Percentiles rank a stretch among this genome's conserved stretches.
phyloP scores from a whole-genome alignment of 2,113 vertebrate genomes.

The Carassius gibelio region DNA sequence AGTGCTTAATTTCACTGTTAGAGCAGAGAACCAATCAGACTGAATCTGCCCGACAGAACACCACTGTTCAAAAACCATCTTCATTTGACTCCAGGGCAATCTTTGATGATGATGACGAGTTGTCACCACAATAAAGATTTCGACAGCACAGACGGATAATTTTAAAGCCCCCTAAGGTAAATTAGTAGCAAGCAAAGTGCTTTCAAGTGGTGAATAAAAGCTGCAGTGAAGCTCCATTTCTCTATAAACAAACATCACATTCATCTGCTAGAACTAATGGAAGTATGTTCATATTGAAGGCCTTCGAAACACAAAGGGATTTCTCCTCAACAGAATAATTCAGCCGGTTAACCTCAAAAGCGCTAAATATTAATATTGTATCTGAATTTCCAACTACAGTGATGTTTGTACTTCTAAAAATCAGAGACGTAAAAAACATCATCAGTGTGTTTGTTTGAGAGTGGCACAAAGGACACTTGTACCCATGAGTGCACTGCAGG shows the following conservation, averaged over 20 bases:
- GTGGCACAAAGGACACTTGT: conserved; percentile 55
- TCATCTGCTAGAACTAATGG: conserved; percentile 53
- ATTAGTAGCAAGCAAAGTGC: conserved; percentile 75
- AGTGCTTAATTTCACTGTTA: conserved; percentile 47
- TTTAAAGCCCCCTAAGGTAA: conserved; percentile 72
- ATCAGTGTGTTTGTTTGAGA: conserved; percentile 45
- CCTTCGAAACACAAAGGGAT: conserved; percentile 60
- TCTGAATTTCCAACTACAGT: neutral
- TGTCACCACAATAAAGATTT: conserved; percentile 68
- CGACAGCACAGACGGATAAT: conserved; percentile 72
- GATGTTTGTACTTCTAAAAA: neutral
- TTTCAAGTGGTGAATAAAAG: conserved; percentile 82
- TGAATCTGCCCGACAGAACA: conserved; percentile 53
- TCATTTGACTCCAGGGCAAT: conserved; percentile 66
- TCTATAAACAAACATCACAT: conserved; percentile 70
- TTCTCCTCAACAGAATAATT: conserved; percentile 60
- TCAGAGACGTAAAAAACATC: conserved; percentile 8
- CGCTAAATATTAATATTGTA: conserved; percentile 37
- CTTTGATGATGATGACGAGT: conserved; percentile 74
- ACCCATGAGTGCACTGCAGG: conserved; percentile 41
- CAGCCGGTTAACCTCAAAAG: conserved; percentile 64
- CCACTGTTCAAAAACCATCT: conserved; percentile 59
- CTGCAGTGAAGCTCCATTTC: conserved; percentile 69
- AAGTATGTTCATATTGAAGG: conserved; percentile 68
- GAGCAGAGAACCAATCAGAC: conserved; percentile 42